Conservation (phyloP, 2,113 vertebrate genomes). For the Chaetura pelagica region DNA sequence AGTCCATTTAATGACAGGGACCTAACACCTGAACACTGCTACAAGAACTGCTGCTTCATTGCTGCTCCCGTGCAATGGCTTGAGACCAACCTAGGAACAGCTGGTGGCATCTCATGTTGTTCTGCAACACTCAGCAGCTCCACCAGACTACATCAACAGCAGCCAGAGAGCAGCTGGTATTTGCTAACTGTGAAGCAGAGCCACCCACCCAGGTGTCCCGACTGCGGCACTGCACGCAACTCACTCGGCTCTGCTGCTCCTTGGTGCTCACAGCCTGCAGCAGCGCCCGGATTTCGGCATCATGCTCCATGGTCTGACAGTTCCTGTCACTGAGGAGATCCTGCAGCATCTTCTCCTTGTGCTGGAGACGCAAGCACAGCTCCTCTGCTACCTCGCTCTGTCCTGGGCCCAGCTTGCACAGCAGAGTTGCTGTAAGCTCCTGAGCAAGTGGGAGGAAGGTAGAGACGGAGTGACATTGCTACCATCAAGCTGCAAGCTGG, state of each 20-base stretch:
- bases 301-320: slow-evolving; percentile 80
- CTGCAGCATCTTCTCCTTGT: slow-evolving; percentile 90
- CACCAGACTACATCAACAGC: neutral
- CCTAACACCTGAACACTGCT: neutral
- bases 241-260: slow-evolving; percentile 86
- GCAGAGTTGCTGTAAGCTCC: slow-evolving; percentile 85
- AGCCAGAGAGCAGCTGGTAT: neutral
- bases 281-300: slow-evolving; percentile 84
- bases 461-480: neutral
- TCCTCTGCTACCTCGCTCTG: slow-evolving; percentile 81
- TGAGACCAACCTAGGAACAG: neutral
- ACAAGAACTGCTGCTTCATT: neutral
- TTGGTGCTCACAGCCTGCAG: slow-evolving; percentile 78
- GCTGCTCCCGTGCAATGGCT: neutral
- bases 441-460: slow-evolving; percentile 29
- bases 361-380: slow-evolving; percentile 84
- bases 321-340: slow-evolving; percentile 83
- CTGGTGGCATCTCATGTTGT: neutral
- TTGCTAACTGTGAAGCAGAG: too few species aligned
- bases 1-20: neutral
- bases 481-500: neutral
- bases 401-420: slow-evolving; percentile 79
- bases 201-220: neutral
- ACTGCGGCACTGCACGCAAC: neutral
- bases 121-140: neutral